Base-by-base conservation (phyloP, 2,113 vertebrate species). In the Capreolus pygargus region DNA sequence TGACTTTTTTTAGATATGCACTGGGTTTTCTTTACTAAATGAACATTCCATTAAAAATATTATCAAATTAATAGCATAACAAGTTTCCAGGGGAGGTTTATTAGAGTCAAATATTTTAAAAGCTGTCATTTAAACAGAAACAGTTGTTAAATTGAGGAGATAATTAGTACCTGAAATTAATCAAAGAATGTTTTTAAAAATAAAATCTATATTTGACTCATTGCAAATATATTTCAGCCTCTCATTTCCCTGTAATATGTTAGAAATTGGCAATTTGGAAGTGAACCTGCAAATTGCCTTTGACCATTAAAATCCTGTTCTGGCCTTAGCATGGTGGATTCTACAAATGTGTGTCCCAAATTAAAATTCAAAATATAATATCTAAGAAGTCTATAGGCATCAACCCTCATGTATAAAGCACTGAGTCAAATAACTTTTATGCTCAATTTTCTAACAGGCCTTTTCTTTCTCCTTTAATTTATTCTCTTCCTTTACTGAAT, bases 141-240 rank as follows among this genome's bases (percentile, higher is more conserved):
- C 74, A 98, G 96, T 96, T 97, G 96, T 97, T 98, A 97, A 97
- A 93, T 39, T 95, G 94, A 98, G 96, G 91, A 96, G 96, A 96
- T 97, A 97, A 97, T 98, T 98, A 98, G 96, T 98, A 98, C 97
- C 97, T 98, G 96, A 97, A 98, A 95, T 95, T 97, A 97, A 97
- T 97, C 95, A 97, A 97, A 98, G 94, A 93, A 82, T 97, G 89
- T 93, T 98, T 98, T 97, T 30, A 93, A 96, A 98, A 98, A 94
- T 93, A 97, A 95, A 91, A 95, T 54, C 87, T 91, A 87, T 95
- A 96, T 89, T 89, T 97, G 93, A 95, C 95, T 97, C 78, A 23
- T 60, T 39, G 74, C 39, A 89, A 96, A 93, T 89, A 83, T 39
- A 93, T 86, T 94, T 84, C 93, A 74, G 82, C 33, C 57, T 97